Evolutionary conservation across 2,888 invertebrate genomes (phyloP).

Genomic region (Ichneumoninae sp.): DNA sequence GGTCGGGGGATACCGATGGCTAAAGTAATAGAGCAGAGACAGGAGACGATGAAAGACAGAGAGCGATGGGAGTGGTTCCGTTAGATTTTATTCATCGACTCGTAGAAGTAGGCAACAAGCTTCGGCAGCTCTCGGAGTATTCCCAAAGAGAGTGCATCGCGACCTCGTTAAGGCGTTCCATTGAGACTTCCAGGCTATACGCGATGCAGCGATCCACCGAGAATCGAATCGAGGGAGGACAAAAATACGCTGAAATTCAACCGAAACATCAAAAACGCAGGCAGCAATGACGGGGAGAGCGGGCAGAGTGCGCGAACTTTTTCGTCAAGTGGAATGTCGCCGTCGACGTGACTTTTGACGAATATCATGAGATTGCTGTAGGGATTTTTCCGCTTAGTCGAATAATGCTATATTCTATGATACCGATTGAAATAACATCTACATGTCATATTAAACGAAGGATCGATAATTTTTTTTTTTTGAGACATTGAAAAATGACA

Average conservation of each 20-base stretch:
- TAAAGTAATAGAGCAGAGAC: slow-evolving; percentile 26
- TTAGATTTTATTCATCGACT: slow-evolving; percentile 54
- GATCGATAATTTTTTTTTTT: too few species aligned
- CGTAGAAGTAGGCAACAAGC: slow-evolving; percentile 54
- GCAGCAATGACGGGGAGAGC: not conserved
- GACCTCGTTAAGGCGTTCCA: slow-evolving; percentile 58
- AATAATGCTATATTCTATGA: too few species aligned
- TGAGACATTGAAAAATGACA: too few species aligned
- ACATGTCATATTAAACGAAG: too few species aligned
- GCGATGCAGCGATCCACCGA: not conserved
- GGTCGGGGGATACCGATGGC: slow-evolving; percentile 10
- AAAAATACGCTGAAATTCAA: not conserved
- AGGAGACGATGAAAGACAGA: slow-evolving; percentile 29
- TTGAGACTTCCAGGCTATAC: not conserved
- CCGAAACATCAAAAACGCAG: not conserved
- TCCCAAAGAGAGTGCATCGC: slow-evolving; percentile 52
- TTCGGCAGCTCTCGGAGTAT: slow-evolving; percentile 54
- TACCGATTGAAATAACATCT: too few species aligned
- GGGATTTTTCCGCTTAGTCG: too few species aligned
- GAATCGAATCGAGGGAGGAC: not conserved
- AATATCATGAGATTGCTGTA: too few species aligned
- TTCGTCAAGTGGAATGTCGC: too few species aligned
- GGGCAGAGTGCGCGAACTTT: not conserved
- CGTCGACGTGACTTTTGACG: too few species aligned
- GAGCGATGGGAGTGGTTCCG: slow-evolving; percentile 42